Conservation (phyloP, 2,888 invertebrate genomes). For the Caenorhabditis panamensis region DNA sequence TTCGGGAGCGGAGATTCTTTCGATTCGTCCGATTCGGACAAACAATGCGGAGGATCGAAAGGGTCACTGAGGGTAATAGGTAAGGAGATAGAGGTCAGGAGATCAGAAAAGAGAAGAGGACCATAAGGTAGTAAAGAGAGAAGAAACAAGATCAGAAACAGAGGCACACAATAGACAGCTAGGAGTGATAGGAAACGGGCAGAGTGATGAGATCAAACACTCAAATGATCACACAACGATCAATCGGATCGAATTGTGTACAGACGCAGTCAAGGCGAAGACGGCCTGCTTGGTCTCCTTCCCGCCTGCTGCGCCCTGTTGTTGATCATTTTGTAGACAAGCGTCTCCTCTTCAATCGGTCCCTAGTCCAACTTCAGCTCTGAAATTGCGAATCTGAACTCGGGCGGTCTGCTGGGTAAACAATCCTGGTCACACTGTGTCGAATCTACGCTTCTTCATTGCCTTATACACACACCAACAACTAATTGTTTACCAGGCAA, state of each 20-base stretch:
- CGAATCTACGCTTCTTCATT: conserved; percentile 1
- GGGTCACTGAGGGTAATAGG: neutral
- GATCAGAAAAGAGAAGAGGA: conserved; percentile 7
- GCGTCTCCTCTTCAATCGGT: neutral
- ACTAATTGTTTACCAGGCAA: conserved; percentile 8
- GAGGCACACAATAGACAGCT: conserved; percentile 3
- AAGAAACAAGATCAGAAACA: neutral
- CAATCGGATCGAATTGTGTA: conserved; percentile 57
- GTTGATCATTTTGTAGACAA: conserved; percentile 3
- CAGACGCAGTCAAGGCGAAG: neutral
- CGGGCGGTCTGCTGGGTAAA: conserved; percentile 1
- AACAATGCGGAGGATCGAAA: neutral
- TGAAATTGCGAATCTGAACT: neutral
- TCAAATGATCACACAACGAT: conserved; percentile 50
- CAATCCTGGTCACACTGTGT: neutral
- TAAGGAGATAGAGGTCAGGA: neutral
- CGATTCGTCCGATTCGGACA: neutral
- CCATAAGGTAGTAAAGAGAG: neutral
- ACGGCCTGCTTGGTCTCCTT: conserved; percentile 23
- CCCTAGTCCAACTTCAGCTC: neutral
- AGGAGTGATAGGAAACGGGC: neutral
- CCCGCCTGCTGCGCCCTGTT: conserved; percentile 1
- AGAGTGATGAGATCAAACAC: conserved; percentile 38
- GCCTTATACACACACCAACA: neutral
- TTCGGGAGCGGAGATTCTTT: neutral